Evolutionary conservation across 1,140 invertebrate species (phyloP).

Genomic region (Armadillidium nasatum): DNA sequence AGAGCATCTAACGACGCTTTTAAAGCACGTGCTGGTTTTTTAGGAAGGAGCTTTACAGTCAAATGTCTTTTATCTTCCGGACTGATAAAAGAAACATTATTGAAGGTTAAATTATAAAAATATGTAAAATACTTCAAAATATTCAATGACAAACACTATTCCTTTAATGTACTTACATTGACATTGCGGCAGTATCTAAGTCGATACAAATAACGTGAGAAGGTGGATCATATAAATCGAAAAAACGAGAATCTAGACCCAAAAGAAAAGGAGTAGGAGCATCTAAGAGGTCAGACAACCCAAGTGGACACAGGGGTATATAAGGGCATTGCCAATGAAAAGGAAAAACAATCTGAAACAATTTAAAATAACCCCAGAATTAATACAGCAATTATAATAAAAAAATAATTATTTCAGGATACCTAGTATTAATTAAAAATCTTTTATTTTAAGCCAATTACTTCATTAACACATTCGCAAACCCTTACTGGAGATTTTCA

Average conservation of each 20-base stretch:
- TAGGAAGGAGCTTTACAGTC: conserved; percentile 78
- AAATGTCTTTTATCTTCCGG: conserved; percentile 82
- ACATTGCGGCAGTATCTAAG: conserved; percentile 88
- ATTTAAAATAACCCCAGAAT: background rate
- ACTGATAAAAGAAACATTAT: conserved; percentile 52
- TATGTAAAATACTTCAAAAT: background rate
- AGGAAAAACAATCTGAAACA: conserved; percentile 75
- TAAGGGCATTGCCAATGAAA: conserved; percentile 99
- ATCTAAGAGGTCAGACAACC: conserved; percentile 75
- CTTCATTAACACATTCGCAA: too few species aligned
- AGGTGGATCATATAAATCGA: conserved; percentile 95
- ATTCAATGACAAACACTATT: background rate
- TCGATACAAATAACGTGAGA: conserved; percentile 95
- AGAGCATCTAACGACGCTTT: conserved; percentile 66
- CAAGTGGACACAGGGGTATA: conserved; percentile 95
- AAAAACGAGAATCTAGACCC: conserved; percentile 93
- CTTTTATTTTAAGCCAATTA: too few species aligned
- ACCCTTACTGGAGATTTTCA: too few species aligned
- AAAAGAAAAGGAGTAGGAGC: conserved; percentile 96
- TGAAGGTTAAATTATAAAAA: conserved; percentile 2
- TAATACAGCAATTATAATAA: too few species aligned
- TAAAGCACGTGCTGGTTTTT: conserved; percentile 74
- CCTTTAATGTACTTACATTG: conserved; percentile 51
- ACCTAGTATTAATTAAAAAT: too few species aligned
- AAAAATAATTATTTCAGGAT: too few species aligned